Evolutionary conservation across 2,888 invertebrate genomes (phyloP), one percentile per base, ranked within the genome.

Genomic region (Spicauda simplicius): DNA sequence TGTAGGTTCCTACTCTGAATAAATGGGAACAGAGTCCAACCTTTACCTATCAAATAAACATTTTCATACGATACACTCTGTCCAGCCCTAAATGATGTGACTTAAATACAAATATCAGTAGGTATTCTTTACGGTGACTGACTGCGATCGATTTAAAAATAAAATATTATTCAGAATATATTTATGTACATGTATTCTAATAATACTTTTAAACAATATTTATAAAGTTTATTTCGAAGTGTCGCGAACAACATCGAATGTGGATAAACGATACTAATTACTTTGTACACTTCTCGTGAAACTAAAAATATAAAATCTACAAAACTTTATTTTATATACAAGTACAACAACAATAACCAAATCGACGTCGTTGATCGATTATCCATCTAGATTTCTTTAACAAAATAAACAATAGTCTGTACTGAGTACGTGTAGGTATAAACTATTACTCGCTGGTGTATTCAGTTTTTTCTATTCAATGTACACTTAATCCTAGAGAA

Each of bases 151-250:
- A 74, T 77, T 80, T 79, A 72, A 78, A 83, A 83, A 85, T 78
- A 84, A 84, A 81, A 83, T 84, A 77, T 73, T 76, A 86, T 83
- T 85, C 79, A 82, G 83, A 84, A 87, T 87, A 87, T 86, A 86
- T 86, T 84, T 92, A 92, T 90, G 76, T 90, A 90, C 91, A 91
- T 74, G 84, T 91, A 90, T 84, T 85, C 91, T 92, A 92, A 88
- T 91, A 92, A 92, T 91, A 92, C 91, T 91, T 91, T 90, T 85
- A 91, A 91, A 91, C 88, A 90, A 91, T 91, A 91, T 91, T 90
- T 91, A 92, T 91, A 91, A 83, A 81, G 81, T 84, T 85, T 74
- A 76, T 81, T 77, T 81, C 82, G 80, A 83, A 77, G 77, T 81
- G 80, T 81, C 74, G 69, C 75, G 74, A 78, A 82, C 80, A 83